A percentile compares a stretch with the other conserved stretches of the same genome.
These are phyloP conservation scores for Podarcis raffonei DNA, from an alignment of 2,113 vertebrate species.

Conservation along the genomic window DNA sequence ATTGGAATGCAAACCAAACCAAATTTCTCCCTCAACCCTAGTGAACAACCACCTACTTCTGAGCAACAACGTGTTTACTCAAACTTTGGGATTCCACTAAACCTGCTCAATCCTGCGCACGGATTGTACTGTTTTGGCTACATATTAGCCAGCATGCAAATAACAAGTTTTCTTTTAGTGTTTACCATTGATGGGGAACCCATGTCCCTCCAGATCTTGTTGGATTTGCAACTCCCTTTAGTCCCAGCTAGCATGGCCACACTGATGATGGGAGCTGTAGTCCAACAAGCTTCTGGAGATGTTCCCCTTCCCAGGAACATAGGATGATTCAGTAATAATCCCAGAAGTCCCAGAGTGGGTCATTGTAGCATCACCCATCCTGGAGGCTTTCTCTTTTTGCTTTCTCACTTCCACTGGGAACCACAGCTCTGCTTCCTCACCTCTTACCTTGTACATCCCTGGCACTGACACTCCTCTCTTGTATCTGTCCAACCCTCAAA, in stretches of 20 bases:
- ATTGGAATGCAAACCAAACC: no score
- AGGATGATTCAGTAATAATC: background rate
- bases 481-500: slow-evolving; percentile 34
- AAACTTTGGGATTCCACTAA: no score
- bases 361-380: fast-evolving
- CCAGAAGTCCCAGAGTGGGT: background rate
- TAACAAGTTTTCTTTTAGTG: no score
- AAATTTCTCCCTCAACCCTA: no score
- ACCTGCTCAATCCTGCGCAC: no score
- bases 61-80: no score
- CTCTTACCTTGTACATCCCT: background rate
- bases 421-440: background rate
- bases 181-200: no score
- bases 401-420: background rate
- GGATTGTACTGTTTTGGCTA: no score
- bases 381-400: background rate
- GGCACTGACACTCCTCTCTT: slow-evolving; percentile 9
- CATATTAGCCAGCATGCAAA: no score
- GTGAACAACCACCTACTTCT: no score
- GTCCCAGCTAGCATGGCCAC: background rate
- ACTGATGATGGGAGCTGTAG: background rate
- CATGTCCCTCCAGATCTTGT: no score
- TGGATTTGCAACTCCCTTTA: no score
- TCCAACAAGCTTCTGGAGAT: background rate
- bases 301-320: background rate